Conservation (phyloP, 2,888 invertebrate species). For the Meghimatium bilineatum region DNA sequence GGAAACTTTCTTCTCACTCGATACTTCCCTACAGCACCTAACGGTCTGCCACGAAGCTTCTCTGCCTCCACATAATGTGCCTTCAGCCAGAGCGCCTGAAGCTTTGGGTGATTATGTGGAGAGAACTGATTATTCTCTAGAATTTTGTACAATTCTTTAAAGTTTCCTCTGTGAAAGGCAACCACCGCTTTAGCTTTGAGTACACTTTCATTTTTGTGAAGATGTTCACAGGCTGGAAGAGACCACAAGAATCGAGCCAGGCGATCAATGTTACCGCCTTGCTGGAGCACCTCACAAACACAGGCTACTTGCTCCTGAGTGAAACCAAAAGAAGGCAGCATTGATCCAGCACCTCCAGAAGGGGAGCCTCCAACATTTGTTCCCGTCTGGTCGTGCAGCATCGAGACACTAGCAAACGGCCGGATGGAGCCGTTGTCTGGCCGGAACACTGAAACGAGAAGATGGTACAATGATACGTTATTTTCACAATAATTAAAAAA, state of each 20-base stretch:
- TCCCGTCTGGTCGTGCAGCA: conserved; percentile 71
- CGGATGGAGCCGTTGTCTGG: conserved; percentile 69
- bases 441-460: conserved; percentile 66
- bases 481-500: no score
- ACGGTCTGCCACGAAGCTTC: conserved; percentile 83
- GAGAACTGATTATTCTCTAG: conserved; percentile 93
- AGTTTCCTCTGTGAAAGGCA: conserved; percentile 91
- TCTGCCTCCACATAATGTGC: conserved; percentile 87
- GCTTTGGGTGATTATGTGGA: conserved; percentile 87
- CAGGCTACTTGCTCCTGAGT: conserved; percentile 99
- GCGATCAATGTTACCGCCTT: conserved; percentile 79
- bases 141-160: conserved; percentile 92
- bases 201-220: conserved; percentile 90
- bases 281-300: conserved; percentile 91
- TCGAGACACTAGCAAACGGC: conserved; percentile 64
- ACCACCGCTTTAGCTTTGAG: conserved; percentile 92
- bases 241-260: conserved; percentile 91
- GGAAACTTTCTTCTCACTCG: conserved; percentile 91
- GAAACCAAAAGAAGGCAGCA: conserved; percentile 83
- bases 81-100: conserved; percentile 96
- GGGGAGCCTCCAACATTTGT: conserved; percentile 67
- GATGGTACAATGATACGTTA: no score
- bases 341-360: conserved; percentile 62
- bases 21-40: conserved; percentile 88
- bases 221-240: conserved; percentile 86